Conservation (phyloP, 2,888 invertebrate genomes). For the Nycteola revayana region DNA sequence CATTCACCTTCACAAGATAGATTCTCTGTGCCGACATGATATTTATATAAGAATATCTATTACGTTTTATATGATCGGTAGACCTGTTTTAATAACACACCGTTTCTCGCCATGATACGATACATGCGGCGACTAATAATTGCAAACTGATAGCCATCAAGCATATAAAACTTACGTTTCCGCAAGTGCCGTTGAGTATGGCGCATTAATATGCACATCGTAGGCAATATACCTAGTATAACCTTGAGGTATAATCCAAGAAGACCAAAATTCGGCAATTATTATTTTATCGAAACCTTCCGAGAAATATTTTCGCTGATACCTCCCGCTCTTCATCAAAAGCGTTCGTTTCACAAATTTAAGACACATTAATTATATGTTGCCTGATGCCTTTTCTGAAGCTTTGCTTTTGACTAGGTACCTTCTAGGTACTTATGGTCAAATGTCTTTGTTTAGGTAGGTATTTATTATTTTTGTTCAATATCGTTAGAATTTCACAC, state of each 20-base stretch:
- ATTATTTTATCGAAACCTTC: conserved; percentile 62
- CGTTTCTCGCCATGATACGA: background rate
- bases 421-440: too few species aligned
- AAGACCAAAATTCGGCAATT: conserved; percentile 53
- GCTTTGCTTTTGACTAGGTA: too few species aligned
- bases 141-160: conserved; percentile 30
- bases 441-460: too few species aligned
- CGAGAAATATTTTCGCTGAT: conserved; percentile 51
- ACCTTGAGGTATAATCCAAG: conserved; percentile 51
- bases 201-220: conserved; percentile 29
- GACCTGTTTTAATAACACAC: background rate
- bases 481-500: too few species aligned
- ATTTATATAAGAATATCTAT: conserved; percentile 22
- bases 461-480: too few species aligned
- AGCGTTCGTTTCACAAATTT: conserved; percentile 16
- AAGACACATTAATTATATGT: too few species aligned
- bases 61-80: background rate
- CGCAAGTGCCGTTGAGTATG: conserved; percentile 41
- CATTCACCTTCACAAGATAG: conserved; percentile 39
- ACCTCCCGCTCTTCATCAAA: conserved; percentile 35
- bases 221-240: conserved; percentile 34
- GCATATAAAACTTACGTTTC: conserved; percentile 34
- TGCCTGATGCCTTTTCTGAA: too few species aligned
- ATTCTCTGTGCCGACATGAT: conserved; percentile 26
- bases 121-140: conserved; percentile 14